Base-by-base conservation (phyloP, 2,888 invertebrate genomes). In the Octodonta nipae region DNA sequence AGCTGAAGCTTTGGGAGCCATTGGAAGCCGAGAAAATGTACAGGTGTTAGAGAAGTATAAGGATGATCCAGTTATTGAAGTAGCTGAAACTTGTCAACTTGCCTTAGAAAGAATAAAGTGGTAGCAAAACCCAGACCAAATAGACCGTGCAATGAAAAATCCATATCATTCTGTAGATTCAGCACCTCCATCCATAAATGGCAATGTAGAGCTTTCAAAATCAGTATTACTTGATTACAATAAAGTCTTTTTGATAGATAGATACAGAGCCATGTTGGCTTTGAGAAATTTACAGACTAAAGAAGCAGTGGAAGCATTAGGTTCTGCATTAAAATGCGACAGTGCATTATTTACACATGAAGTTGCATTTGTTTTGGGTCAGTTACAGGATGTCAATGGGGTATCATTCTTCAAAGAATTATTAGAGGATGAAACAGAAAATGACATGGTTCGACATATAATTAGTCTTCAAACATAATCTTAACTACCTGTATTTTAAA, bases 381-480 rank as follows among this genome's bases (percentile, higher is more conserved):
- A 98, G 62, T 70, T 96, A 55, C 92, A 95, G 55, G 77, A 86
- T 43, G 73, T 75, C 41, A 69, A 75, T 4, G 81, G 80, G 45
- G 75, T 92, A 6, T 72, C 76, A 0, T 78, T 74, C 55, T 64
- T 98, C 26, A 73, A 71, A 36, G 68, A 70, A 35, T 78, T 80
- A 10, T 65, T 95, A 1, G 73, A 77, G 50, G 74, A 93, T 57
- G 55, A 59, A 0, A 44, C 60, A 0, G 92, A 95, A 61, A 86
- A 86, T 63, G 87, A 89, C 61, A 98, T 98, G 96, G 98, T 96
- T 5, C 68, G 98, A 11, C 98, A 98, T 55, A n/a, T n/a, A n/a
- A n/a, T n/a, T n/a, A n/a, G n/a, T n/a, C n/a, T n/a, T n/a, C n/a
- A n/a, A n/a, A n/a, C n/a, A n/a, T n/a, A n/a, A n/a, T n/a, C n/a